These are phyloP conservation scores for Drosophila prosaltans DNA, from an alignment of 1,140 invertebrate genomes.

Conservation along the genomic window DNA sequence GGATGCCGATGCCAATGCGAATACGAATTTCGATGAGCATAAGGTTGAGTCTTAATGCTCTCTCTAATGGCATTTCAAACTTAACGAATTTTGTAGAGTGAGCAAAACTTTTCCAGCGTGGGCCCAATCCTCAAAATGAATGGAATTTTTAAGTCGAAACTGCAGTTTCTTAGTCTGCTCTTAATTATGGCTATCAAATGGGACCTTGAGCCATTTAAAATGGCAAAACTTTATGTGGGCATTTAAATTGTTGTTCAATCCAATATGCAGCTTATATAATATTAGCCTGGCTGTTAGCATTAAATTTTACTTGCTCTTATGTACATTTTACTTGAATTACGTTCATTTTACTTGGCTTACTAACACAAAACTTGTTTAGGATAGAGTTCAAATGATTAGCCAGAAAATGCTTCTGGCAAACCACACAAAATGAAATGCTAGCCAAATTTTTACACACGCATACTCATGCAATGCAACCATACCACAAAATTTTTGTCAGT, in stretches of 20 bases:
- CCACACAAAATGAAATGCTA: constrained; percentile 34
- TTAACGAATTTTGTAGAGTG: background rate
- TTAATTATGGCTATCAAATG: constrained; percentile 9
- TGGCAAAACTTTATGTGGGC: background rate
- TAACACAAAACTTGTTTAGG: constrained; percentile 44
- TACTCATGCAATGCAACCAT: background rate
- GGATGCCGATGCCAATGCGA: background rate
- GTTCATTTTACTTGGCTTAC: constrained; percentile 2
- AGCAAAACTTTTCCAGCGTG: constrained; percentile 1
- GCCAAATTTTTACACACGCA: constrained; percentile 21
- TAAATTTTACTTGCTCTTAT: background rate
- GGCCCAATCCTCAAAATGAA: background rate
- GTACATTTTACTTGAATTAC: background rate
- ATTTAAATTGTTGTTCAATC: background rate
- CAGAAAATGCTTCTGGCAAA: constrained; percentile 25
- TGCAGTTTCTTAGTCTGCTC: background rate
- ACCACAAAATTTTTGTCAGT: background rate
- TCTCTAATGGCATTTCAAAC: background rate
- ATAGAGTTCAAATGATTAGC: constrained; percentile 54
- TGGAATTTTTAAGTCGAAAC: constrained; percentile 4
- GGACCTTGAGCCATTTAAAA: background rate
- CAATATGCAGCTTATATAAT: background rate
- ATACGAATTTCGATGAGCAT: too few relatives aligned
- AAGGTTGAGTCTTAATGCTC: background rate
- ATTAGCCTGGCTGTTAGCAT: background rate